Conservation (phyloP, 1,140 invertebrate species). For the Pachypsylla venusta region DNA sequence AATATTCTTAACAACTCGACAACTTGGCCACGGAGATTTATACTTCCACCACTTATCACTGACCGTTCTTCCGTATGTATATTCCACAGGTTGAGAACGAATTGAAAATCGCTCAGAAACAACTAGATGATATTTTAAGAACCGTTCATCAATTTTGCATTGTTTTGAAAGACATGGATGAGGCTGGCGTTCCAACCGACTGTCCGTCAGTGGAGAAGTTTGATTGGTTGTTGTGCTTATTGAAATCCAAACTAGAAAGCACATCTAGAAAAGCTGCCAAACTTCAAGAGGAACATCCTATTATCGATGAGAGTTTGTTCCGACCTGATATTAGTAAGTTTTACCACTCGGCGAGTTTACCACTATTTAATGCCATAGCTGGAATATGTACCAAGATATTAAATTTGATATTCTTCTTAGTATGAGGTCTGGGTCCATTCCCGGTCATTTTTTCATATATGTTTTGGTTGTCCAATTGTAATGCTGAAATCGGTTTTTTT, state of each 20-base stretch:
- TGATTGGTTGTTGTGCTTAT: constrained; percentile 19
- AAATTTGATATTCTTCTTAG: no score
- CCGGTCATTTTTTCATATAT: no score
- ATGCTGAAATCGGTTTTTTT: no score
- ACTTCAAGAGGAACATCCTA: not conserved
- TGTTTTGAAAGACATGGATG: constrained; percentile 28
- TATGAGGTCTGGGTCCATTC: no score
- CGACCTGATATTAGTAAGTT: not conserved
- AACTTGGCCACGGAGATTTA: no score
- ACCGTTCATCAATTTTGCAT: constrained; percentile 13
- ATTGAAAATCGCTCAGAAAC: not conserved
- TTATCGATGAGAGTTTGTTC: not conserved
- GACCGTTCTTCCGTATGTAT: no score
- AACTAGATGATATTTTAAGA: not conserved
- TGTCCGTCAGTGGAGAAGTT: constrained; percentile 18
- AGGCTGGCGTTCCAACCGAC: constrained; percentile 18
- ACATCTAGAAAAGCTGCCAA: not conserved
- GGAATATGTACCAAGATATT: no score
- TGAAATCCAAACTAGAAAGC: constrained; percentile 16
- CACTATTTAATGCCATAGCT: no score
- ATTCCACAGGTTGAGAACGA: not conserved
- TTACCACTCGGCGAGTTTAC: no score
- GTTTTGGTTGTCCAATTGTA: no score
- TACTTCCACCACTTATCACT: no score
- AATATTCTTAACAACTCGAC: no score